Evolutionary conservation across 2,797 vertebrate genomes (phyloP).

Genomic region (Babyrousa celebensis): DNA sequence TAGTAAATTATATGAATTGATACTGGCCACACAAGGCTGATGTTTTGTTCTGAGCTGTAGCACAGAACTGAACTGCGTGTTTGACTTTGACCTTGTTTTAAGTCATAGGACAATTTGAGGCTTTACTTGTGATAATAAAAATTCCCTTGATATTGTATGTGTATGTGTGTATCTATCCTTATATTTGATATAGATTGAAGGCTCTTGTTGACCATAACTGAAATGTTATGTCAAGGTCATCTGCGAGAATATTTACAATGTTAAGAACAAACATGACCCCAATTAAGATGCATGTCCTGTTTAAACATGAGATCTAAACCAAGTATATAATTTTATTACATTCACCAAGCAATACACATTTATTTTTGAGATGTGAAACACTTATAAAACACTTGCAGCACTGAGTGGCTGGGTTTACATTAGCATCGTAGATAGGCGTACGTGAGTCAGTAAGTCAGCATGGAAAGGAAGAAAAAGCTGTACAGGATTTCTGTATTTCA

Average conservation of each 20-base stretch:
- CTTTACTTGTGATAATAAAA: conserved; percentile 87
- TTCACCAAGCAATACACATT: conserved; percentile 85
- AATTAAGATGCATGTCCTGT: conserved; percentile 85
- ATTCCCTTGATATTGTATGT: conserved; percentile 75
- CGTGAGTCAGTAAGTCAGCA: conserved; percentile 64
- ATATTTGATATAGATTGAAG: conserved; percentile 86
- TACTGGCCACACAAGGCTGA: neutral
- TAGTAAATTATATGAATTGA: neutral
- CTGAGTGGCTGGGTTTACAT: conserved; percentile 79
- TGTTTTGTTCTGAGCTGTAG: conserved; percentile 26
- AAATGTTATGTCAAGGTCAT: conserved; percentile 89
- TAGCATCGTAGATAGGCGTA: conserved; percentile 66
- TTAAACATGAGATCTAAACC: conserved; percentile 85
- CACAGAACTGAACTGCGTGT: conserved; percentile 72
- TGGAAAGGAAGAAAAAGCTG: conserved; percentile 65
- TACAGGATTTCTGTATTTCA: conserved; percentile 66
- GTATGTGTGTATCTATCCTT: conserved; percentile 83
- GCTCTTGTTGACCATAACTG: conserved; percentile 85
- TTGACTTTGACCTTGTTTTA: conserved; percentile 81
- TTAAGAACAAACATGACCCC: conserved; percentile 84
- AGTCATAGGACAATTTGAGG: conserved; percentile 85
- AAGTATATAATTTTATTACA: conserved; percentile 82
- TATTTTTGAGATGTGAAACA: conserved; percentile 85
- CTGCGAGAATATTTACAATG: conserved; percentile 86
- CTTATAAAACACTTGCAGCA: conserved; percentile 79